Evolutionary conservation across 2,797 vertebrate species (phyloP), one percentile per base, ranked within the genome.

Genomic region (Eospalax fontanierii): DNA sequence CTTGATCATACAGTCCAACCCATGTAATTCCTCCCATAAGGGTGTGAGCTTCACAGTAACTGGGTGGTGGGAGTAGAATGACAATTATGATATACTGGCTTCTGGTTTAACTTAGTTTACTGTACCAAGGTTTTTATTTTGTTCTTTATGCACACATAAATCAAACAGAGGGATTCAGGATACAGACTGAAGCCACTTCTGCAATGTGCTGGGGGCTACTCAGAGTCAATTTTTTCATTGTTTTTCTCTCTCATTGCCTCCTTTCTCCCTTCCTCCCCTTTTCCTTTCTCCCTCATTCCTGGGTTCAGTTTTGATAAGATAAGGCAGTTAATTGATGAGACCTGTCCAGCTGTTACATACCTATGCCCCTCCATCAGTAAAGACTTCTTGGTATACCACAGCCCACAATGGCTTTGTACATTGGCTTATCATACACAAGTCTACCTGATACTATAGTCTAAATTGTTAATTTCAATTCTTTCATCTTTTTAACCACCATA

Each of bases 401-500:
- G 68, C 19, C 30, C 21, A 43, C 54, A 40, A 4, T 15, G 14
- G 50, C 50, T 54, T 12, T 54, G 50, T 54, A 14, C 50, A 54
- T 15, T 54, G 50, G 50, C 50, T 38, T 73, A 46, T 71, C 26
- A 65, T 3, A 91, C 89, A 83, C 71, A 24, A 89, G 80, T 79
- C 26, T 35, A 80, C 93, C 24, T 43, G 80, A 19, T 35, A 30
- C 40, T 33, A 71, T 26, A n/a, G 6, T 50, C 46, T 43, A 11
- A 66, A 33, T 33, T 26, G 90, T 22, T 78, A 15, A 81, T 61
- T 54, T 73, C 33, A n/a, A 65, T 38, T 78, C 14, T 75, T 94
- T 6, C 35, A 70, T 57, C 43, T 70, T 95, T 93, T 88, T n/a
- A 93, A 38, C 38, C 81, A 40, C 33, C 30, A 78, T 38, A 59